Base-by-base conservation (phyloP, 2,797 vertebrate species). In the Urocyon cinereoargenteus region DNA sequence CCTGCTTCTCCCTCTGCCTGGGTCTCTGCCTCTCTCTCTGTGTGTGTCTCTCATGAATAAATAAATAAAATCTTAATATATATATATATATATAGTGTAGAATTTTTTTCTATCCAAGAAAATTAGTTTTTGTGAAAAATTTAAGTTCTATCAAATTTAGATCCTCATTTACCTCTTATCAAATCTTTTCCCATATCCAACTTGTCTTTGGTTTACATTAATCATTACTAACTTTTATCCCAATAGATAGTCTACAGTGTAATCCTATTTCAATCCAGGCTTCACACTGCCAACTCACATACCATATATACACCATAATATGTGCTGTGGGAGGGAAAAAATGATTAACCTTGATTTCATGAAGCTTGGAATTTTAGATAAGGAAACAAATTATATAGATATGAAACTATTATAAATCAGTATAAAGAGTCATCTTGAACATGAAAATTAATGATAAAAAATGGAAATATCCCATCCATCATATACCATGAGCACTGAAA, bases 51-150 rank as follows among this genome's bases (percentile, higher is more conserved):
- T 45, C 40, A 45, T 45, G 40, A 45, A 45, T 45, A 45, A 45
- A 45, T 45, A 45, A 45, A 45, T 45, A 45, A 45, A 45, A 45
- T 45, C 40, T 45, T 45, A n/a, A n/a, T n/a, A n/a, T n/a, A n/a
- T n/a, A n/a, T n/a, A n/a, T n/a, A n/a, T n/a, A n/a, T n/a, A n/a
- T n/a, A n/a, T n/a, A n/a, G n/a, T n/a, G n/a, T n/a, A n/a, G n/a
- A 16, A 14, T n/a, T 77, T 45, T 59, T 22, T 79, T 6, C 64
- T 94, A 59, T 21, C 51, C 55, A 73, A 92, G 45, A 90, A 34
- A 79, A 92, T 66, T 88, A 85, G 19, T 92, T 94, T 94, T 96
- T 96, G 55, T 86, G 40, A 72, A 77, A 66, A 91, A 86, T 9
- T 85, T 85, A 19, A 90, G 4, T 57, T 93, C 49, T 93, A 34